Base-by-base conservation (phyloP, 2,888 invertebrate species). In the Suillia variegata region DNA sequence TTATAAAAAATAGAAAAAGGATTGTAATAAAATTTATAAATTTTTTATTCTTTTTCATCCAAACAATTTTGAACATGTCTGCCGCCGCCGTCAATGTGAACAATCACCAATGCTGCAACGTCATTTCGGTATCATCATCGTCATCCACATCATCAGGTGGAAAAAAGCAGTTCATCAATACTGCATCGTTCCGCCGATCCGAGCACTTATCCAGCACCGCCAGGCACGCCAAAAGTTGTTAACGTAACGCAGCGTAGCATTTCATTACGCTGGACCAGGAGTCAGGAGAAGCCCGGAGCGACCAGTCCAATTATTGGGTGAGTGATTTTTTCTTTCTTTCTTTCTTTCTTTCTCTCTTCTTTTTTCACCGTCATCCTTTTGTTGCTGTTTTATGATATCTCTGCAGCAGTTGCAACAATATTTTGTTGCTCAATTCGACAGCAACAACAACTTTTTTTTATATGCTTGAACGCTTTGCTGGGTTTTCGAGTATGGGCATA, bases 121-220 rank as follows among this genome's bases (percentile, higher is more conserved):
- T 52, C 33, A 53, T 50, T 51, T 21, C 15, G 42, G 42, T 38
- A 56, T 34, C 15, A 21, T 31, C 21, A 21, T 24, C 26, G 8
- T 45, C 45, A 18, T 18, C 5, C 17, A 12, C 45, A 53, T 15
- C 20, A 56, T 59, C 66, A 82, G 82, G 82, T 82, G 70, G 82
- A 82, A 64, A 82, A 82, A 64, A 75, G 79, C 62, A 75, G 81
- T 61, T 75, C 80, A 57, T 84, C 85, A 59, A 85, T 87, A n/a
- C 84, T 90, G 65, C 89, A 89, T 76, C 86, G 88, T 56, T 88
- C 90, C 64, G 88, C 91, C 12, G 90, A 92, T 80, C 87, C 89
- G 42, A 86, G 86, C 58, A 85, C 86, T 5, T 85, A 87, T 74
- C 93, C 93, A 2, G 87, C 88, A 56, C 87, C 92, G 20, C 93